Conservation (phyloP, 92 coral and sea anemone genomes). For the Palythoa grandiflora region DNA sequence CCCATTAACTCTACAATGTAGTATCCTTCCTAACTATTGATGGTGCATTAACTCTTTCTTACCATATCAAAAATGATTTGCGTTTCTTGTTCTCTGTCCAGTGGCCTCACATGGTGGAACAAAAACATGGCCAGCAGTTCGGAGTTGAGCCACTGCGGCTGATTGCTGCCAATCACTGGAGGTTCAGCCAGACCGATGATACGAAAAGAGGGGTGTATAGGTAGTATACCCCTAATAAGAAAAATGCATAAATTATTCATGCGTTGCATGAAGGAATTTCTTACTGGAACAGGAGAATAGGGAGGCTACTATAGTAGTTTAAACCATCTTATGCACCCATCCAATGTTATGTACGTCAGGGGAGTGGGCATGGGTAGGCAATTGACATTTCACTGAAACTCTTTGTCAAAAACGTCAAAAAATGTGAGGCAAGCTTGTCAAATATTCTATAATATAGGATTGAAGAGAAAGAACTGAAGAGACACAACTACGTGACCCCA, state of each 20-base stretch:
- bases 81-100: slow-evolving; percentile 86
- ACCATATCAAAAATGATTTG: slow-evolving; percentile 89
- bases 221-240: slow-evolving; percentile 69
- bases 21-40: not conserved
- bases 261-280: no score
- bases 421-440: no score
- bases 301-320: not conserved
- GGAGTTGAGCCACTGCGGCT: slow-evolving; percentile 94
- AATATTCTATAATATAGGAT: no score
- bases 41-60: slow-evolving; percentile 8
- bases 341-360: no score
- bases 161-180: slow-evolving; percentile 84
- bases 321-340: no score
- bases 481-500: no score
- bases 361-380: no score
- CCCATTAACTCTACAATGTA: no score
- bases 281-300: no score
- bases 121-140: slow-evolving; percentile 92
- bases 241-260: not conserved
- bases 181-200: slow-evolving; percentile 96
- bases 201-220: slow-evolving; percentile 96
- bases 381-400: no score
- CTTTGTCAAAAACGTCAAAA: no score
- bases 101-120: slow-evolving; percentile 88
- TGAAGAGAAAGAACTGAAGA: no score